These are phyloP conservation scores for Drosophila micromelanica DNA, from an alignment of 1,140 invertebrate species.

Conservation along the genomic window DNA sequence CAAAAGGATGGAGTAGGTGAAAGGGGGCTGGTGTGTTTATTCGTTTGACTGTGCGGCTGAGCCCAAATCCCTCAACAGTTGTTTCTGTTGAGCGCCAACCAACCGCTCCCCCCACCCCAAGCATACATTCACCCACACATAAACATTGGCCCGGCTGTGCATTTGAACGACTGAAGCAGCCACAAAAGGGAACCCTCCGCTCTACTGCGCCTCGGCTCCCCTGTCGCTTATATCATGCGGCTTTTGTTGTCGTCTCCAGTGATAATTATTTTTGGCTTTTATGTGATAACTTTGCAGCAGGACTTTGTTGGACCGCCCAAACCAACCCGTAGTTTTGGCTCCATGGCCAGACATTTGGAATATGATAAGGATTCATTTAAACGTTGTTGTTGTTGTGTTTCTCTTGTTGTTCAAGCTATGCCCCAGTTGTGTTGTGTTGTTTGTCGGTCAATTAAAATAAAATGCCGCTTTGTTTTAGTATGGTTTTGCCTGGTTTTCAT, in stretches of 20 bases:
- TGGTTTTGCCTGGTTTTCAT: slow-evolving; percentile 43
- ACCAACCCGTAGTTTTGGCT: slow-evolving; percentile 37
- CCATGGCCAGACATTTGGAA: slow-evolving; percentile 49
- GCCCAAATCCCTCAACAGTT: slow-evolving; percentile 43
- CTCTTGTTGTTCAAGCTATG: slow-evolving; percentile 4
- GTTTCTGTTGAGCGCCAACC: background rate
- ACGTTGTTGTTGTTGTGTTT: slow-evolving; percentile 25
- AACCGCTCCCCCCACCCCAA: slow-evolving; percentile 1
- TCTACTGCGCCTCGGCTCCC: background rate
- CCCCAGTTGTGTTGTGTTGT: slow-evolving; percentile 33
- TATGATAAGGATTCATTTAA: slow-evolving; percentile 73
- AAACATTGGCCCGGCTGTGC: slow-evolving; percentile 41
- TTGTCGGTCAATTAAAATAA: slow-evolving; percentile 68
- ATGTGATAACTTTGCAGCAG: slow-evolving; percentile 76
- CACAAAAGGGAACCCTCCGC: slow-evolving; percentile 18
- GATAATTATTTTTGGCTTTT: slow-evolving; percentile 83
- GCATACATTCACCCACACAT: slow-evolving; percentile 11
- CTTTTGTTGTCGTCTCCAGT: slow-evolving; percentile 71
- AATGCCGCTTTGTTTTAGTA: slow-evolving; percentile 49
- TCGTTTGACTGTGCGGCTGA: slow-evolving; percentile 9
- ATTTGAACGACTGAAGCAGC: slow-evolving; percentile 60
- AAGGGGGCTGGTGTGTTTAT: background rate
- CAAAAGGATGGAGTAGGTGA: background rate
- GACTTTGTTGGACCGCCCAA: slow-evolving; percentile 8
- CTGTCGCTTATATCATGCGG: slow-evolving; percentile 27